Conservation (phyloP, 2,113 vertebrate genomes). For the Atherinomorus stipes region DNA sequence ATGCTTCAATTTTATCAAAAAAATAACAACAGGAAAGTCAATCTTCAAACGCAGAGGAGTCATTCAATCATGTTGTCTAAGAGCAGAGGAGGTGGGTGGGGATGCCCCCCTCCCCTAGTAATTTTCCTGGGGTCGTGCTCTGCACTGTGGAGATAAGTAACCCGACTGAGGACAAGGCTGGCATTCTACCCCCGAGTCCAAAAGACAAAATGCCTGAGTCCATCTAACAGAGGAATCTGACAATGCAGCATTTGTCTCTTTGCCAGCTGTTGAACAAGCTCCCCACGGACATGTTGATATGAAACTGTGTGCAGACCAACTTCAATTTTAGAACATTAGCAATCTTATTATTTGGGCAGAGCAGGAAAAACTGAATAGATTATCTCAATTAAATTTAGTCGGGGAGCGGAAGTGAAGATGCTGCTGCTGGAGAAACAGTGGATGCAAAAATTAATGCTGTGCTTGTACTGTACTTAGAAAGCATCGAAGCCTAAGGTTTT, state of each 20-base stretch:
- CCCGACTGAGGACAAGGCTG: conserved; percentile 69
- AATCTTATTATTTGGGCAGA: conserved; percentile 49
- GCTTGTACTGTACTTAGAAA: not conserved
- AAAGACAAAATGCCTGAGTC: conserved; percentile 67
- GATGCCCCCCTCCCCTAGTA: conserved; percentile 21
- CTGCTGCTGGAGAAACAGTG: conserved; percentile 14
- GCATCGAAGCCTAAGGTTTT: conserved; percentile 32
- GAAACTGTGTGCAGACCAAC: conserved; percentile 52
- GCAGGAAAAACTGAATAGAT: conserved; percentile 43
- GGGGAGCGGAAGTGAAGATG: not conserved
- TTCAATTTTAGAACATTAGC: conserved; percentile 54
- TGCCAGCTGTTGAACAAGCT: conserved; percentile 69
- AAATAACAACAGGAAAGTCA: not conserved
- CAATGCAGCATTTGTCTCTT: conserved; percentile 75
- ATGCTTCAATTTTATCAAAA: conserved; percentile 3
- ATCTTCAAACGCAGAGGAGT: conserved; percentile 20
- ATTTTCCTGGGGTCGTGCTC: conserved; percentile 62
- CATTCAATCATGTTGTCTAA: conserved; percentile 31
- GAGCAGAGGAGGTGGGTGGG: conserved; percentile 26
- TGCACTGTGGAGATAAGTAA: conserved; percentile 68
- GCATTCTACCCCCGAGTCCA: conserved; percentile 66
- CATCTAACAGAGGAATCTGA: conserved; percentile 71
- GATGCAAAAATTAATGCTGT: not conserved
- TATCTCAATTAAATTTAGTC: conserved; percentile 48
- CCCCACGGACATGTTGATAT: conserved; percentile 58